Percentiles rank a stretch among this genome's conserved stretches.
Conservation (phyloP, 2,888 invertebrate species). For the Nemotelus pantherinus region DNA sequence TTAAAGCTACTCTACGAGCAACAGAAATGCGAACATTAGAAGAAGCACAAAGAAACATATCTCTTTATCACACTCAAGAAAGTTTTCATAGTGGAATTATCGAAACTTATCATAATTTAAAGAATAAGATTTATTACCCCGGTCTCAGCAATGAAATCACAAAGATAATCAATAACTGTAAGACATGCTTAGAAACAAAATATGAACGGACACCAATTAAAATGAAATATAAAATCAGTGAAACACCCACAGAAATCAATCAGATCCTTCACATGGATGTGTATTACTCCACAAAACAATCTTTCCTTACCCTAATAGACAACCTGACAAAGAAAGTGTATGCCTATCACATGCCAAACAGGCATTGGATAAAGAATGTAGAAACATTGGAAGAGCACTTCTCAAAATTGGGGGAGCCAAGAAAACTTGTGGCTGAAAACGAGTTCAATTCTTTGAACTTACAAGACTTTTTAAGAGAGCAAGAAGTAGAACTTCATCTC, state of each 20-base stretch:
- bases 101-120: constrained; percentile 15
- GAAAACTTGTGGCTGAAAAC: no score
- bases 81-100: constrained; percentile 13
- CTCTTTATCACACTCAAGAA: constrained; percentile 33
- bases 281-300: constrained; percentile 42
- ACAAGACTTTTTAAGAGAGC: no score
- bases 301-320: constrained; percentile 48
- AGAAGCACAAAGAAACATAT: constrained; percentile 44
- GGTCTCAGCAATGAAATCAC: constrained; percentile 43
- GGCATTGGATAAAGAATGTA: no score
- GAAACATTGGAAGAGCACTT: no score
- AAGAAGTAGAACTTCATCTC: constrained; percentile 45
- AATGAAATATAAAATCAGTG: constrained; percentile 41
- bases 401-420: no score
- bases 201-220: constrained; percentile 49
- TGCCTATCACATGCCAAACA: constrained; percentile 46
- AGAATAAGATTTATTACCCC: constrained; percentile 25
- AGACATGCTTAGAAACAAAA: constrained; percentile 28
- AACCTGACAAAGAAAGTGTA: constrained; percentile 49
- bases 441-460: no score
- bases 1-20: constrained; percentile 43
- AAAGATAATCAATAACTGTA: constrained; percentile 49
- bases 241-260: constrained; percentile 45
- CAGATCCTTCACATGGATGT: constrained; percentile 49
- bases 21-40: constrained; percentile 39